phyloP scores from a whole-genome alignment of 2,797 vertebrate genomes.

The Lithobates pipiens region DNA sequence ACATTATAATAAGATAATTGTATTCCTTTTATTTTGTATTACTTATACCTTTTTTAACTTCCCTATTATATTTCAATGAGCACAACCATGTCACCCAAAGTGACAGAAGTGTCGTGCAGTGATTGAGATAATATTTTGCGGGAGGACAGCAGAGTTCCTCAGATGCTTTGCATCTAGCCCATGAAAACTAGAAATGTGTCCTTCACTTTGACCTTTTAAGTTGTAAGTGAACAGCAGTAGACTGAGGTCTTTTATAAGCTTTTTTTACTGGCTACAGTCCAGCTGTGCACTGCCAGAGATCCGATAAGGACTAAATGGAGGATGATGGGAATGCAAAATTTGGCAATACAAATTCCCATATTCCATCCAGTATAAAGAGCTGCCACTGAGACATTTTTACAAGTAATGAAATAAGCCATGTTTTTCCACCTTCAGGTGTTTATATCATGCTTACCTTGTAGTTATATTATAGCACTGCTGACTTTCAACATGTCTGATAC shows the following conservation, averaged over 20 bases:
- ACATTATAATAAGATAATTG: too few relatives aligned
- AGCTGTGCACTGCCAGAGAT: slow-evolving; percentile 39
- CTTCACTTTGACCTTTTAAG: slow-evolving; percentile 55
- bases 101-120: neutral
- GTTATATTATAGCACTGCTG: too few relatives aligned
- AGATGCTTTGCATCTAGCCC: slow-evolving; percentile 19
- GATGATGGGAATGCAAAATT: slow-evolving; percentile 48
- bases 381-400: slow-evolving; percentile 5
- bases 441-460: too few relatives aligned
- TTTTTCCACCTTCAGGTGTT: too few relatives aligned
- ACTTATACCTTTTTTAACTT: neutral
- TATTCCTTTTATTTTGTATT: too few relatives aligned
- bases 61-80: neutral
- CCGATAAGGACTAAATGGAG: slow-evolving; percentile 52
- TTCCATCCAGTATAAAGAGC: slow-evolving; percentile 5
- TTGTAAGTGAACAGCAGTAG: slow-evolving; percentile 29
- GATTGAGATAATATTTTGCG: neutral
- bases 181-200: slow-evolving; percentile 31
- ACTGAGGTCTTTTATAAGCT: slow-evolving; percentile 55
- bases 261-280: slow-evolving; percentile 39
- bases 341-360: slow-evolving; percentile 20
- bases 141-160: slow-evolving; percentile 1
- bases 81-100: neutral
- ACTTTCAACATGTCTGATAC: too few relatives aligned
- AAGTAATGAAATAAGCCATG: neutral